Evolutionary conservation across 2,797 vertebrate species (phyloP).

Genomic region (Taeniopygia guttata): DNA sequence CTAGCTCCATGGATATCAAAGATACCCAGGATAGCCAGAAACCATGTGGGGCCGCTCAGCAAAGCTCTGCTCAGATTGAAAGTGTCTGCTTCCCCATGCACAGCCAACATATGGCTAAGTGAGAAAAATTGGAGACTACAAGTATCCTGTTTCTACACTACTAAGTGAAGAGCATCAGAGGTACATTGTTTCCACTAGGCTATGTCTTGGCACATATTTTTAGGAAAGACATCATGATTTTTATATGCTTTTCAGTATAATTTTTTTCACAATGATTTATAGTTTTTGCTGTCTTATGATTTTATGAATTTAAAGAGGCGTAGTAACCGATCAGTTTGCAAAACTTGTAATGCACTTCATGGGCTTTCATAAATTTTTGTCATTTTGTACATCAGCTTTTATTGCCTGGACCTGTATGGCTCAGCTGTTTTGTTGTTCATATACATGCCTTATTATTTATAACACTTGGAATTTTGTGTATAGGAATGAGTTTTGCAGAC

Average conservation of each 20-base stretch:
- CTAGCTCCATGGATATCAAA: no score
- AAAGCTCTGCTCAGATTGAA: background rate
- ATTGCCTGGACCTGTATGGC: background rate
- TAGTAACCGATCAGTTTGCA: background rate
- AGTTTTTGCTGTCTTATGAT: background rate
- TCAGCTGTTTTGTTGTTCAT: background rate
- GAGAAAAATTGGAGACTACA: background rate
- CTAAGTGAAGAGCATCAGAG: background rate
- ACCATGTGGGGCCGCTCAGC: background rate
- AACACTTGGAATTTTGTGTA: background rate
- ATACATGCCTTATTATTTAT: background rate
- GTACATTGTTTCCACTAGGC: background rate
- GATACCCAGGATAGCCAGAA: background rate
- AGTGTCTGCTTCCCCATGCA: background rate
- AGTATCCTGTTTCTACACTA: background rate
- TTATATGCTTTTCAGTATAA: background rate
- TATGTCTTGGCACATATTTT: background rate
- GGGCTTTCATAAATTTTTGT: background rate
- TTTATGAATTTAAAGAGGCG: background rate
- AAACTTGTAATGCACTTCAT: background rate
- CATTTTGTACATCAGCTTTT: background rate
- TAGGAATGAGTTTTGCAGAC: background rate
- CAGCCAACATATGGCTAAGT: background rate
- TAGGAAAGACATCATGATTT: background rate
- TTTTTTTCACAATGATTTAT: background rate